Conservation (phyloP, 2,797 vertebrate species). For the Diplodus puntazzo region DNA sequence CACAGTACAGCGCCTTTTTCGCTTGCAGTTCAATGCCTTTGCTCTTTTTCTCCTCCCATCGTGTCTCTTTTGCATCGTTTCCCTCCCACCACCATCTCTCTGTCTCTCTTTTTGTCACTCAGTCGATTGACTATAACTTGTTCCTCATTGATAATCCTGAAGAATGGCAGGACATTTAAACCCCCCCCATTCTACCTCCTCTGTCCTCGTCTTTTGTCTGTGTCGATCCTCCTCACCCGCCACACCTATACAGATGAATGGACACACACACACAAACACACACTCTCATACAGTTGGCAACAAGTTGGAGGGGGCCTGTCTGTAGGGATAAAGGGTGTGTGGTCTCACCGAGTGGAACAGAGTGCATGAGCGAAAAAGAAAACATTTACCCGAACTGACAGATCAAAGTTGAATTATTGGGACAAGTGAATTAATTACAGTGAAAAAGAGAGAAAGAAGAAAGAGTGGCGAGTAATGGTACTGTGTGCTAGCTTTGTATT, state of each 20-base stretch:
- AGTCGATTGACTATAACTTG: neutral
- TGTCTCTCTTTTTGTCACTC: slow-evolving; percentile 9
- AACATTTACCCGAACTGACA: slow-evolving; percentile 45
- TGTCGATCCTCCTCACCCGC: slow-evolving; percentile 1
- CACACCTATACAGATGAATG: slow-evolving; percentile 40
- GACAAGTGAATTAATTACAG: neutral
- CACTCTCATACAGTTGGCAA: slow-evolving; percentile 16
- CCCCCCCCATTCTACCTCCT: neutral
- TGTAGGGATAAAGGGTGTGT: slow-evolving; percentile 26
- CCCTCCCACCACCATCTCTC: neutral
- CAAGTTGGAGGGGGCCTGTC: slow-evolving; percentile 17
- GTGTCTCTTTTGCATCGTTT: neutral
- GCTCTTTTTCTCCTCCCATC: neutral
- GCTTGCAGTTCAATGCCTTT: neutral
- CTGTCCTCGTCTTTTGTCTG: slow-evolving; percentile 17
- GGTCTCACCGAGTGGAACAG: slow-evolving; percentile 26
- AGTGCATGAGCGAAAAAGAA: slow-evolving; percentile 34
- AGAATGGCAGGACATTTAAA: slow-evolving; percentile 35
- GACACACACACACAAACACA: slow-evolving; percentile 11
- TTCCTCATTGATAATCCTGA: slow-evolving; percentile 53
- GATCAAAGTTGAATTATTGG: slow-evolving; percentile 23
- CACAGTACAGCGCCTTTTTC: neutral
- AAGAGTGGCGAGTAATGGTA: neutral
- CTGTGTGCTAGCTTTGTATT: neutral
- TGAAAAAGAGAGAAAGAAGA: neutral